Evolutionary conservation across 2,888 invertebrate species (phyloP).

Genomic region (Mellilla xanthometata): DNA sequence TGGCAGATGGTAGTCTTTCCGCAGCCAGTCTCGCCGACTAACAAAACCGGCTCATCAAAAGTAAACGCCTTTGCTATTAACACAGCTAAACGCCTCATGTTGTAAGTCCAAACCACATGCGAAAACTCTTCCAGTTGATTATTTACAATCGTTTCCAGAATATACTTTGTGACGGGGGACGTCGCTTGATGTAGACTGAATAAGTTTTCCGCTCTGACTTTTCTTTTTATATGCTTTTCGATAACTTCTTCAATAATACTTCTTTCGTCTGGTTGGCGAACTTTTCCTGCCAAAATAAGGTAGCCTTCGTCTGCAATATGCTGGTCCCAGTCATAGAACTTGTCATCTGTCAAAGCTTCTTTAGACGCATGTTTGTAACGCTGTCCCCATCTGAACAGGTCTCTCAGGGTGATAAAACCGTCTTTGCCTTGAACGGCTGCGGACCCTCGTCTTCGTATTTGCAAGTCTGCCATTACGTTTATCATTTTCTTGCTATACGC

Average conservation of each 20-base stretch:
- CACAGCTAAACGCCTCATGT: slow-evolving; percentile 92
- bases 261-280: slow-evolving; percentile 92
- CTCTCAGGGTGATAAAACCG: slow-evolving; percentile 96
- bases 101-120: slow-evolving; percentile 97
- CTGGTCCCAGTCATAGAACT: slow-evolving; percentile 97
- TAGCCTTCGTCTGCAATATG: slow-evolving; percentile 98
- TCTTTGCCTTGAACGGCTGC: slow-evolving; percentile 96
- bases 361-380: slow-evolving; percentile 90
- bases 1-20: slow-evolving; percentile 99
- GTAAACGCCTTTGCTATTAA: slow-evolving; percentile 91
- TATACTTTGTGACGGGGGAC: slow-evolving; percentile 89
- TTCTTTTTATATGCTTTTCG: slow-evolving; percentile 90
- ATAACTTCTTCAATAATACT: slow-evolving; percentile 90
- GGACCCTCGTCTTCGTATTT: slow-evolving; percentile 91
- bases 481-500: slow-evolving; percentile 96
- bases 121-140: slow-evolving; percentile 82
- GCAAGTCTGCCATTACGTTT: slow-evolving; percentile 94
- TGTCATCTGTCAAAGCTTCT: slow-evolving; percentile 76
- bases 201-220: slow-evolving; percentile 86
- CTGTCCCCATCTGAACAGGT: slow-evolving; percentile 98
- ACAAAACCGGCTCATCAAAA: slow-evolving; percentile 95
- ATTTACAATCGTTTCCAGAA: slow-evolving; percentile 85
- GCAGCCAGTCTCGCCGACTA: slow-evolving; percentile 99
- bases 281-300: slow-evolving; percentile 95
- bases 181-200: slow-evolving; percentile 87